Evolutionary conservation across 2,888 invertebrate genomes (phyloP).

Genomic region (Melolontha melolontha): DNA sequence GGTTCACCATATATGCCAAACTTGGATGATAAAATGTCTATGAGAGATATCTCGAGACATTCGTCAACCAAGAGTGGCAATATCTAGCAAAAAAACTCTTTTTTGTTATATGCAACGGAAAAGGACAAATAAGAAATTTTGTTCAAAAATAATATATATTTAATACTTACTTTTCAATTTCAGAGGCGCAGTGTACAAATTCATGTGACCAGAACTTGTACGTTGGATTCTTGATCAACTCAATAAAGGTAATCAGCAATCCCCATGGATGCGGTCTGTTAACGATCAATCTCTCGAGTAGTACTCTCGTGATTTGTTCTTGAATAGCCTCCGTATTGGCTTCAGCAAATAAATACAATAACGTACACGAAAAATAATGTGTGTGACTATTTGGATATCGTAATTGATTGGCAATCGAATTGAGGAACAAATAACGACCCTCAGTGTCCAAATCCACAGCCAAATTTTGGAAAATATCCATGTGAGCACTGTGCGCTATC

Average conservation of each 20-base stretch:
- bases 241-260: constrained; percentile 97
- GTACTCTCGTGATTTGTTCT: constrained; percentile 96
- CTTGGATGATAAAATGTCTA: too few species aligned
- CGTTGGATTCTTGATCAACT: constrained; percentile 97
- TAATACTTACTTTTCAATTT: constrained; percentile 94
- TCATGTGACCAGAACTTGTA: constrained; percentile 99
- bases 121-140: too few species aligned
- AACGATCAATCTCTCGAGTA: constrained; percentile 96
- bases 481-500: constrained; percentile 98
- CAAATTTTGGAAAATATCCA: constrained; percentile 99
- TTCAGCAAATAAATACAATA: constrained; percentile 96
- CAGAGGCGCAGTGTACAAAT: constrained; percentile 99
- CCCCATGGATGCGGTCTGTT: constrained; percentile 99
- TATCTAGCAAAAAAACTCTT: too few species aligned
- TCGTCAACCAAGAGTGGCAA: too few species aligned
- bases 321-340: constrained; percentile 98
- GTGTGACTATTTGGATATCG: constrained; percentile 99
- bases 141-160: not conserved
- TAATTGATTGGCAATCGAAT: constrained; percentile 98
- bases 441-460: constrained; percentile 98
- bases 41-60: too few species aligned
- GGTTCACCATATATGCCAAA: too few species aligned
- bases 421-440: constrained; percentile 96
- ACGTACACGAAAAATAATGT: constrained; percentile 98
- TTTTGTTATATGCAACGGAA: too few species aligned